These are phyloP conservation scores for Harmothoe impar DNA, from an alignment of 2,888 invertebrate genomes.

Conservation along the genomic window DNA sequence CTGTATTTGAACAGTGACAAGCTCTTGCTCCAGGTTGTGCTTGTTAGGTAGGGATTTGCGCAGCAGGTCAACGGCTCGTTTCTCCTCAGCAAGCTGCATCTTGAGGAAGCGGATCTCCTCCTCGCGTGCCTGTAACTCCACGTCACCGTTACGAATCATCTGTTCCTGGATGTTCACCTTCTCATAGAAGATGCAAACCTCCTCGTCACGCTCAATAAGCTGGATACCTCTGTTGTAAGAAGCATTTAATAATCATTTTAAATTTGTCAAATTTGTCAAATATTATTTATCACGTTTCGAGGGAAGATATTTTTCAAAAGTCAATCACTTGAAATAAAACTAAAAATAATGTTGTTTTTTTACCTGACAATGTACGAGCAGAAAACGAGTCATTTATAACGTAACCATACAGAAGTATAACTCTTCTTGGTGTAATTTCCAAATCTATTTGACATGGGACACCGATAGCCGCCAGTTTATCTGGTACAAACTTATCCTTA, in stretches of 20 bases:
- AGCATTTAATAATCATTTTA: no score
- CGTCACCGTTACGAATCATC: constrained; percentile 82
- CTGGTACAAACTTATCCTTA: not conserved
- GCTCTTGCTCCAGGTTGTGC: constrained; percentile 75
- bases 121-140: constrained; percentile 81
- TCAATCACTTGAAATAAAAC: no score
- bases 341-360: no score
- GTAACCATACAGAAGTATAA: no score
- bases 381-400: no score
- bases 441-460: no score
- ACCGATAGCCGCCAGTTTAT: no score
- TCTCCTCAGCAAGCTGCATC: constrained; percentile 80
- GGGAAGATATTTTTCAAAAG: no score
- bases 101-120: constrained; percentile 82
- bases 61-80: constrained; percentile 78
- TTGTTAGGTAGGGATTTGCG: constrained; percentile 80
- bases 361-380: no score
- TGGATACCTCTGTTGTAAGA: constrained; percentile 80
- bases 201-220: constrained; percentile 83
- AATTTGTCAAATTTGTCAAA: not conserved
- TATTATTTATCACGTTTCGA: no score
- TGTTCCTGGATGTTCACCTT: constrained; percentile 83
- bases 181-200: constrained; percentile 83
- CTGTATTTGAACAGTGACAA: constrained; percentile 82
- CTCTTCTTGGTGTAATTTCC: no score